Conservation (phyloP, 2,797 vertebrate species). For the Carduelis carduelis region DNA sequence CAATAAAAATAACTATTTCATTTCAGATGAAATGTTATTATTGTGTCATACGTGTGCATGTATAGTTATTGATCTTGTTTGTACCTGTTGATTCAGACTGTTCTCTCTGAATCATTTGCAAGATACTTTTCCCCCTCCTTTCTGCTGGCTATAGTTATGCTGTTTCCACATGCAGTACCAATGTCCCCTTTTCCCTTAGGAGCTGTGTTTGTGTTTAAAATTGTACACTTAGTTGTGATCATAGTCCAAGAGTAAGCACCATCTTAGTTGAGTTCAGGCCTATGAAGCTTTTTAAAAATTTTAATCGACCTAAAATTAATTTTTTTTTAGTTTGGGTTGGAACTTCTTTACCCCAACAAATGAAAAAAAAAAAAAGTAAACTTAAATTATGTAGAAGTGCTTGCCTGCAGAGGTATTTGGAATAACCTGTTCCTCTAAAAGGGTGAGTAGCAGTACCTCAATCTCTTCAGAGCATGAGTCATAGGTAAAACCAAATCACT, state of each 20-base stretch:
- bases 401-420: neutral
- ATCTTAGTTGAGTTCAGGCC: neutral
- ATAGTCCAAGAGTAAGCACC: neutral
- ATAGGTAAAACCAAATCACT: neutral
- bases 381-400: neutral
- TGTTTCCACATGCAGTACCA: neutral
- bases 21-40: conserved; percentile 62
- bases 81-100: conserved; percentile 13
- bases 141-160: neutral
- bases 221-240: neutral
- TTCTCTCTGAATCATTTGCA: neutral
- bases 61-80: neutral
- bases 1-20: conserved; percentile 56
- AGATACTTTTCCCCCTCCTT: neutral
- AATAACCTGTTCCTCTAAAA: neutral
- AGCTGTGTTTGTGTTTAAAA: neutral
- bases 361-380: neutral
- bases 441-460: neutral
- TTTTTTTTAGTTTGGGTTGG: neutral
- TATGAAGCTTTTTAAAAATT: neutral
- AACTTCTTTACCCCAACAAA: neutral
- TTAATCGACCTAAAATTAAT: neutral
- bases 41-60: conserved; percentile 26
- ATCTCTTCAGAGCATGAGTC: neutral
- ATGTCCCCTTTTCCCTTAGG: neutral